These are phyloP conservation scores for Holothuria glaberrima DNA, from an alignment of 35 echinoderm and acorn worm genomes.

Conservation along the genomic window DNA sequence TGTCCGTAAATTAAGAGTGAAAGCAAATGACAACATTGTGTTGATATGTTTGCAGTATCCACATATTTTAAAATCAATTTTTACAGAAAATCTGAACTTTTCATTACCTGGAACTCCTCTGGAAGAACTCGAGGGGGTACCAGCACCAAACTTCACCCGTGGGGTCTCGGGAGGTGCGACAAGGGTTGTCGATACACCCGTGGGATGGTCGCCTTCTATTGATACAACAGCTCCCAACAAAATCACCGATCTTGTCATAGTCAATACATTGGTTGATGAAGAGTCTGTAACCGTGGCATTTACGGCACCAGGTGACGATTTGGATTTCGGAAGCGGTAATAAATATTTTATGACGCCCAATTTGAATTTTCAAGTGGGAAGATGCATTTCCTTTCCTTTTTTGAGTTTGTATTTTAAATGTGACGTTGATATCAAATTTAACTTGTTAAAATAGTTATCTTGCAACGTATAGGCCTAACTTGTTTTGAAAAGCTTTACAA, in stretches of 20 bases:
- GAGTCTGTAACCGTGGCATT: not conserved
- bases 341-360: too few species aligned
- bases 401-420: too few species aligned
- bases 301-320: constrained; percentile 78
- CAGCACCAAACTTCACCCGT: constrained; percentile 33
- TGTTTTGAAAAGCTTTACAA: too few species aligned
- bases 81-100: not conserved
- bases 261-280: not conserved
- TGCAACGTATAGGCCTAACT: too few species aligned
- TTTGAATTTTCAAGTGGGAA: too few species aligned
- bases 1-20: too few species aligned
- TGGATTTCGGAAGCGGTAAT: constrained; percentile 74
- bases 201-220: not conserved
- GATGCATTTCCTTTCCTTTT: too few species aligned
- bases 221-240: constrained; percentile 6
- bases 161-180: constrained; percentile 28
- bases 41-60: too few species aligned
- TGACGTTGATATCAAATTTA: too few species aligned
- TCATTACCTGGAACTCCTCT: not conserved
- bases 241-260: constrained; percentile 3
- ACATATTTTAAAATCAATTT: too few species aligned
- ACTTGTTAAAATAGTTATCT: too few species aligned
- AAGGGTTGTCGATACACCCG: not conserved
- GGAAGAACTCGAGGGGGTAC: not conserved
- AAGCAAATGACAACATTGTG: too few species aligned